phyloP scores from a whole-genome alignment of 2,888 invertebrate genomes.

The Eulithis testata region DNA sequence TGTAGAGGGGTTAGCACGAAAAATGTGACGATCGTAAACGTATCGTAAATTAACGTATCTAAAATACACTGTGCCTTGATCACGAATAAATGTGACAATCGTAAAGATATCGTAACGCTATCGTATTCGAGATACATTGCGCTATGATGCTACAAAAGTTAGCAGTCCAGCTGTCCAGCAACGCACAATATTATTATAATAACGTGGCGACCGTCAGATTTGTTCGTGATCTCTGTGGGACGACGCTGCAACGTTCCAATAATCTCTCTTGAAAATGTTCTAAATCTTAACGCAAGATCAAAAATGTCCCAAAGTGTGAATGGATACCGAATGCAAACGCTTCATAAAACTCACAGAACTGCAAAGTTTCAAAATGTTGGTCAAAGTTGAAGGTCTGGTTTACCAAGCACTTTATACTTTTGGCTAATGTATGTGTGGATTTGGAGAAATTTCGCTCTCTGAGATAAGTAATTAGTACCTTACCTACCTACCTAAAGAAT shows the following conservation, averaged over 20 bases:
- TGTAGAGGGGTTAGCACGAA: conserved; percentile 7
- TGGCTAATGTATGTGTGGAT: conserved; percentile 9
- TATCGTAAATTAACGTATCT: background rate
- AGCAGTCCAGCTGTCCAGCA: too few relatives aligned
- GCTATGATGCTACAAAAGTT: too few relatives aligned
- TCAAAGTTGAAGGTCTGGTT: conserved; percentile 21
- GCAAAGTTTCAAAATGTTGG: conserved; percentile 16
- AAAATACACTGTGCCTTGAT: too few relatives aligned
- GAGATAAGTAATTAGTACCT: too few relatives aligned
- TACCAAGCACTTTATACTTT: conserved; percentile 19
- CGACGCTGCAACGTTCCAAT: too few relatives aligned
- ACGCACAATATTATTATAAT: too few relatives aligned
- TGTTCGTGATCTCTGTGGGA: too few relatives aligned
- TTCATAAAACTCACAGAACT: conserved; percentile 16
- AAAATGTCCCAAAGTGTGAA: conserved; percentile 1
- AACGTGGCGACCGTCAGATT: too few relatives aligned
- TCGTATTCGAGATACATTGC: background rate
- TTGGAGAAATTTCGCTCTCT: background rate
- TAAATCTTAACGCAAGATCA: background rate
- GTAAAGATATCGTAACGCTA: background rate
- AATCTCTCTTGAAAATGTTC: too few relatives aligned
- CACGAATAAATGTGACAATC: background rate
- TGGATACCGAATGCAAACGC: background rate
- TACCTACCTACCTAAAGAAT: too few relatives aligned
- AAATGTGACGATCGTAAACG: background rate